Evolutionary conservation across 2,797 vertebrate genomes (phyloP).

Genomic region (Dallia pectoralis): DNA sequence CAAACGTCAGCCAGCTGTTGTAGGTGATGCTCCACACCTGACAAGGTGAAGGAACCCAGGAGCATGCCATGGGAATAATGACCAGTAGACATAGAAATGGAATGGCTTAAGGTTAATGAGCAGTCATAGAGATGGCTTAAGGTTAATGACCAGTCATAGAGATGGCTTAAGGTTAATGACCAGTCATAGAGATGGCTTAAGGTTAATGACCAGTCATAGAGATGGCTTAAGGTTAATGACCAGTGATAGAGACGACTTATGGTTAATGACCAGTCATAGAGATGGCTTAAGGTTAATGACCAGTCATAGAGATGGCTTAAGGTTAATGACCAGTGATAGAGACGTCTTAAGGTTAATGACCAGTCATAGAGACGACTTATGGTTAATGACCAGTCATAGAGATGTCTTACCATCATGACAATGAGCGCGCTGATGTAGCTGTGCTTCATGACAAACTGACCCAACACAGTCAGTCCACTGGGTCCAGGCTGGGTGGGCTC

Average conservation of each 20-base stretch:
- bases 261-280: not conserved
- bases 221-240: constrained; percentile 40
- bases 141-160: not conserved
- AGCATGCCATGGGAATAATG: not conserved
- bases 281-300: constrained; percentile 40
- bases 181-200: constrained; percentile 40
- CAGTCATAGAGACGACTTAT: constrained; percentile 40
- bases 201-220: not conserved
- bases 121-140: too few species aligned
- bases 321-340: not conserved
- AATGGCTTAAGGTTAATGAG: too few species aligned
- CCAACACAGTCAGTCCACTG: constrained; percentile 67
- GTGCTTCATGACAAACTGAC: constrained; percentile 75
- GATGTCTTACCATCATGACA: constrained; percentile 76
- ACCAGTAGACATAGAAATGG: too few species aligned
- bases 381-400: not conserved
- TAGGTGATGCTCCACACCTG: constrained; percentile 79
- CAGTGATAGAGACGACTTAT: constrained; percentile 40
- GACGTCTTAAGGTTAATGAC: constrained; percentile 40
- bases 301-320: constrained; percentile 40
- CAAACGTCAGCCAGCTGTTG: constrained; percentile 76
- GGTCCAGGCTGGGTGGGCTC: constrained; percentile 44
- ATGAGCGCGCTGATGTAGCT: constrained; percentile 80
- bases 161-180: constrained; percentile 40
- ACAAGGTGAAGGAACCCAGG: not conserved